Base-by-base conservation (phyloP, 2,113 vertebrate species). In the Actenoides hombroni region DNA sequence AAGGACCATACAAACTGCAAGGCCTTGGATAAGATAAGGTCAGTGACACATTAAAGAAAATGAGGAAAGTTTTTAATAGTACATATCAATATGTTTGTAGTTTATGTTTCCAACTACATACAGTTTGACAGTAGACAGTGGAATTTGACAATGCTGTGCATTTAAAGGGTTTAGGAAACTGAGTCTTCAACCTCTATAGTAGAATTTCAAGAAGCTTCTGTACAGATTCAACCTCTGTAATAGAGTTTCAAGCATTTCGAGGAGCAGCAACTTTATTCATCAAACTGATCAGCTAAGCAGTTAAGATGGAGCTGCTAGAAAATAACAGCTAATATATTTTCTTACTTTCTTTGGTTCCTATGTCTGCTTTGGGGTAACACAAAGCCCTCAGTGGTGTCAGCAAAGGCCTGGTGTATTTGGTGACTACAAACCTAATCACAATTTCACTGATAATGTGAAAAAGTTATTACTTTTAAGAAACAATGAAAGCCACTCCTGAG, bases 371-470 rank as follows among this genome's bases (percentile, higher is more conserved):
- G 13, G 6, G 10, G 10, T 64, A 39, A 33, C 25, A 35, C 3
- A 57, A 73, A 67, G 2, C 10, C 60, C 8, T 48, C 13, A 20
- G 13, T 6, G 6, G 4, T 46, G 14, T 76, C 40, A 73, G 25
- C 13, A 71, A 77, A 63, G 10, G 6, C 5, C 26, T 49, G 0
- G 0, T 23, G 14, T 24, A 11, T 67, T 77, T 85, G 73, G 13
- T 48, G 28, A 5, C n/a, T 68, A 13, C 3, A 33, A 31, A 57
- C 7, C 5, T 31, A 26, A 5, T 68, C 23, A 9, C 0, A 0
- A 2, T 16, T 49, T 68, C 25, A 61, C 9, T 31, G n/a, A 31
- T 64, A 5, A 44, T 11, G 9, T 23, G 7, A 37, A 71, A 80
- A 87, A 28, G 7, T 18, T 49, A 33, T 12, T 87, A 10, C 4